Evolutionary conservation across 2,888 invertebrate species (phyloP), one percentile per base, ranked within the genome.

Genomic region (Sicus ferrugineus): DNA sequence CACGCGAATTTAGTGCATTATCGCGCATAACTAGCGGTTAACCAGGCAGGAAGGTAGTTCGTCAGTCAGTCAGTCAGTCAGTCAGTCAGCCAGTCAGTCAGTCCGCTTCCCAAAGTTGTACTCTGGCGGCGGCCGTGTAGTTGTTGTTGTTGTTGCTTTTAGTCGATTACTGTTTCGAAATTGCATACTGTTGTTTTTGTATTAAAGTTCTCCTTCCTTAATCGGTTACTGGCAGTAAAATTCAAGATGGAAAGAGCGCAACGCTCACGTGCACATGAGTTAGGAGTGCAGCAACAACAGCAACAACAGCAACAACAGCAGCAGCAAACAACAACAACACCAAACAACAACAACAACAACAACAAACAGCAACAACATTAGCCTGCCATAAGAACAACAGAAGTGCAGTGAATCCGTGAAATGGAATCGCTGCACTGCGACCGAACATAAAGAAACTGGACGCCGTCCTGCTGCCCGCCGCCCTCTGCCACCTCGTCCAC

Each of bases 371-470:
- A n/a, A n/a, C n/a, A n/a, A n/a, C n/a, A n/a, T n/a, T n/a, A n/a
- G n/a, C n/a, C n/a, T n/a, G n/a, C n/a, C n/a, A n/a, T n/a, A n/a
- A n/a, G n/a, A 14, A 26, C 26, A 2, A 28, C 14, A 23, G 3
- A 26, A 19, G 6, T n/a, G 81, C 80, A 81, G 81, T 80, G 3
- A 14, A 23, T 16, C 16, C 28, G 54, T 54, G 46, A 46, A 46
- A 46, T 46, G n/a, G n/a, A 81, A 80, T 79, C 76, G 77, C 79
- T 72, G n/a, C 81, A 81, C 82, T 81, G 81, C n/a, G n/a, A n/a
- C n/a, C n/a, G n/a, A n/a, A n/a, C 81, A 81, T 81, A 81, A 14
- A 42, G 34, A 58, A 81, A 81, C 80, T 82, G 82, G 82, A 81
- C 81, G 82, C 61, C 5, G 21, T 59, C 5, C 61, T 30, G 54